Percentiles rank a stretch among this genome's conserved stretches.
These are phyloP conservation scores for Acanthaster planci DNA, from an alignment of 35 echinoderm and acorn worm genomes.

Conservation along the genomic window DNA sequence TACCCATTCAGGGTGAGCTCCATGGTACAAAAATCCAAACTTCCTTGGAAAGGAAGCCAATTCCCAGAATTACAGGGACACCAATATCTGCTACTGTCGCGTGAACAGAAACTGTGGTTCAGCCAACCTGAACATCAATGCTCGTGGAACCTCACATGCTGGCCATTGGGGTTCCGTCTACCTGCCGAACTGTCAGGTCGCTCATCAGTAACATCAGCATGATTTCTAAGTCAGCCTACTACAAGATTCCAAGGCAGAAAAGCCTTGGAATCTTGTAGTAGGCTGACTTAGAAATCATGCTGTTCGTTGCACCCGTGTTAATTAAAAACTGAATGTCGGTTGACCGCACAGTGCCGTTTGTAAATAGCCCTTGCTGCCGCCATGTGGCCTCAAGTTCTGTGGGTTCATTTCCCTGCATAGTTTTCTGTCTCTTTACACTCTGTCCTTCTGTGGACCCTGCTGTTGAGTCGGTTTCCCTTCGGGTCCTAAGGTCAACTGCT, in stretches of 20 bases:
- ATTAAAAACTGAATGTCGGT: slow-evolving; percentile 18
- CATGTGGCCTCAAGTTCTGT: no score
- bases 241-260: neutral
- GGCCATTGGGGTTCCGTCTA: no score
- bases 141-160: no score
- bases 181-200: no score
- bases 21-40: no score
- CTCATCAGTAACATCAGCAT: neutral
- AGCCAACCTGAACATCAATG: no score
- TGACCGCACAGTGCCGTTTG: neutral
- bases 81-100: no score
- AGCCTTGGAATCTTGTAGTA: neutral
- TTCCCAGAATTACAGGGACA: no score
- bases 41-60: no score
- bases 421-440: neutral
- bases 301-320: slow-evolving; percentile 38
- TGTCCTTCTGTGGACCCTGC: neutral
- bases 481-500: slow-evolving; percentile 28
- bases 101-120: no score
- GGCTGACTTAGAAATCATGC: slow-evolving; percentile 8
- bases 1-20: no score
- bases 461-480: slow-evolving; percentile 11
- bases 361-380: slow-evolving; percentile 43
- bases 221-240: slow-evolving; percentile 13
- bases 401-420: neutral